Evolutionary conservation across 2,888 invertebrate genomes (phyloP), one percentile per base, ranked within the genome.

Genomic region (Iselma pallidipennis): DNA sequence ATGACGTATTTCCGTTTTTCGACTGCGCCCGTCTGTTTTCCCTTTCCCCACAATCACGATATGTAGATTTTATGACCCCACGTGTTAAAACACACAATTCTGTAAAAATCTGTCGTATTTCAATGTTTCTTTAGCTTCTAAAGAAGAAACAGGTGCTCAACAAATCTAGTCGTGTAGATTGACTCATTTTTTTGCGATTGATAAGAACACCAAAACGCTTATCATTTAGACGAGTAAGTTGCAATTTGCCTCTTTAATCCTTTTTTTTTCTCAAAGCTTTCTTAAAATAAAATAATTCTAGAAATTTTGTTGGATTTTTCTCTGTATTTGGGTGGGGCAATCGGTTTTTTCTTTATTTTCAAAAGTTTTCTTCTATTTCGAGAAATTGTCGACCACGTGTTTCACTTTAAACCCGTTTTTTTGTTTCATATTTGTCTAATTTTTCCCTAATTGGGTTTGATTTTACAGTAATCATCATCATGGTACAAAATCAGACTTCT

Each of bases 41-140:
- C 66, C 67, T 67, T 66, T 56, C 54, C 66, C 69, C 72, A n/a
- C n/a, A n/a, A n/a, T 63, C 67, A 49, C 57, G 29, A 55, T 16
- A 49, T 48, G 29, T 52, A 49, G 55, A 62, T 59, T 51, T 66
- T 59, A 49, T 56, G 57, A 64, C 59, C 68, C 69, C 72, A 72
- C 73, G 73, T 72, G 72, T 71, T 59, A 60, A n/a, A 68, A 72
- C 16, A 42, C 42, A 72, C 69, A 67, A 71, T 71, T 72, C 37
- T 57, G 64, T 65, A 67, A 2, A 42, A 14, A 33, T 33, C 4
- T 9, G 19, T 9, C 7, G 73, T 72, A 71, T 74, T 69, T 71
- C 71, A 69, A 73, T 74, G 68, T 68, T 71, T 61, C 63, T 57
- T 61, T 64, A 73, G 68, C n/a, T n/a, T n/a, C n/a, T 67, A 68